These are phyloP conservation scores for Lasioglossum zephyrum DNA, from an alignment of 2,888 invertebrate species.

Conservation along the genomic window DNA sequence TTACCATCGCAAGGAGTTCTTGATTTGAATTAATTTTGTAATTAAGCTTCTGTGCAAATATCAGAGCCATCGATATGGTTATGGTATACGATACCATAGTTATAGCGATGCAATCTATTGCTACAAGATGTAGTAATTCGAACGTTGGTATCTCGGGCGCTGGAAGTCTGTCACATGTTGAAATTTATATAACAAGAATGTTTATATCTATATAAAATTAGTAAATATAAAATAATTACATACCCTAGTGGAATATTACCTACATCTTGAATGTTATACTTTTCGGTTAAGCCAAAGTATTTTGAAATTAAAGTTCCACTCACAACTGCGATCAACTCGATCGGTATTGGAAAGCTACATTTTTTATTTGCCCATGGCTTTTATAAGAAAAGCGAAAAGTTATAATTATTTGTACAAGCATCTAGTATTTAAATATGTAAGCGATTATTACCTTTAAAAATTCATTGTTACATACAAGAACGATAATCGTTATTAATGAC, in stretches of 20 bases:
- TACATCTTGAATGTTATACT: conserved; percentile 86
- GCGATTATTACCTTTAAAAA: conserved; percentile 85
- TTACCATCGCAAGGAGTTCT: conserved; percentile 88
- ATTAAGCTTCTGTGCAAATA: conserved; percentile 89
- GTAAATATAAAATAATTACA: conserved; percentile 70
- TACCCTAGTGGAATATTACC: conserved; percentile 90
- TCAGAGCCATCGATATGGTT: conserved; percentile 90
- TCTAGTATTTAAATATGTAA: background rate
- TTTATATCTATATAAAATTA: conserved; percentile 51
- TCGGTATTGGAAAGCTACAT: conserved; percentile 89
- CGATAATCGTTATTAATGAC: conserved; percentile 87
- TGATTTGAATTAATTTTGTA: conserved; percentile 91
- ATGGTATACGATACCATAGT: conserved; percentile 90
- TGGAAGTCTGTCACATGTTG: conserved; percentile 86
- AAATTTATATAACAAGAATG: conserved; percentile 42
- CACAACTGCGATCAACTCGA: conserved; percentile 90
- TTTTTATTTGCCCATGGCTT: conserved; percentile 87
- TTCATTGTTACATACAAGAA: conserved; percentile 88
- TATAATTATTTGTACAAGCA: conserved; percentile 11
- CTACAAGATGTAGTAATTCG: conserved; percentile 85
- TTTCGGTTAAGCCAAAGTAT: conserved; percentile 85
- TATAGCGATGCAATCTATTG: conserved; percentile 88
- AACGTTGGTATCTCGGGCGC: conserved; percentile 86
- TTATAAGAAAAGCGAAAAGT: conserved; percentile 65
- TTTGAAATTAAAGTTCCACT: conserved; percentile 89